Base-by-base conservation (phyloP, 2,113 vertebrate species). In the Romanogobio albipinnatus region DNA sequence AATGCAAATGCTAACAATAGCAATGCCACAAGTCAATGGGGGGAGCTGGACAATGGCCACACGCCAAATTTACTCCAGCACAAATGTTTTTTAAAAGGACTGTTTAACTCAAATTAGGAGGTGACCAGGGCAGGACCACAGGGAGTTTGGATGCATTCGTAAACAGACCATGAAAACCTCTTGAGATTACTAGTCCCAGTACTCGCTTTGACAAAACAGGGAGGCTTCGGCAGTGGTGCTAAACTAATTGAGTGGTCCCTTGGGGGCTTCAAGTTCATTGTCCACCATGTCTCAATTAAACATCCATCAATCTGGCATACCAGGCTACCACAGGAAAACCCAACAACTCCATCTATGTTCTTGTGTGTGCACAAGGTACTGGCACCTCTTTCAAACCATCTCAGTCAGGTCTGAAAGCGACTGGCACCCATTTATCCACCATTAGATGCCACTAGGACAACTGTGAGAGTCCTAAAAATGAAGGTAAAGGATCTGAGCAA, bases 221-320 rank as follows among this genome's bases (percentile, higher is more conserved):
- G 62, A 61, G 71, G 58, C 87, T 88, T 89, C 86, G 88, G 85
- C 87, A 88, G 89, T 90, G 87, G 87, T 89, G 90, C 87, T 90
- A 89, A 91, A 90, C 92, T 89, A 93, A 91, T 91, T 91, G 89
- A 94, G 90, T 90, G 90, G 81, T 90, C 91, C 88, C 90, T 78
- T 79, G 90, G 92, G 92, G 92, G 82, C 74, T 89, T 82, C 73
- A 85, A 80, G 89, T 91, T 92, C 92, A 94, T 93, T 93, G 92
- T 92, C 89, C 90, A 87, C 89, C 92, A 89, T 90, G 86, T 91
- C 88, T 90, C 91, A 92, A 92, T 92, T 90, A 93, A 92, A 91
- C 90, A 93, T 89, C 78, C 81, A 87, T 84, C 56, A 87, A 81
- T 86, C 45, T 39, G 76, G 45, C 24, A 45, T n/a, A 53, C n/a